A percentile compares a stretch with the other conserved stretches of the same genome.
phyloP scores from a whole-genome alignment of 2,113 vertebrate species.

The Alligator sinensis region DNA sequence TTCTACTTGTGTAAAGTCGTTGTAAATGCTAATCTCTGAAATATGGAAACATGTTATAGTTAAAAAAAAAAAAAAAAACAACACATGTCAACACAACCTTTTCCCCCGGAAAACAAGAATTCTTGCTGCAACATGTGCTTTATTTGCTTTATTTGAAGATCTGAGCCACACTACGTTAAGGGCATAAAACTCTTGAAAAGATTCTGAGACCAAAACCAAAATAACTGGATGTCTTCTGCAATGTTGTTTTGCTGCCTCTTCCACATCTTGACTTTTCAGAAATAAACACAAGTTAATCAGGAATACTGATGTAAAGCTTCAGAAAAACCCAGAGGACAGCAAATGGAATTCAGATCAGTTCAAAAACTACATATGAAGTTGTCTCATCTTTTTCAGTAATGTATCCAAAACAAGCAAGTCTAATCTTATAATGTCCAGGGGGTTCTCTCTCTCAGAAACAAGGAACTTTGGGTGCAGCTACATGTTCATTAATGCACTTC shows the following conservation, averaged over 20 bases:
- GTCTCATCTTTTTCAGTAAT: background rate
- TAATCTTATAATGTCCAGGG: background rate
- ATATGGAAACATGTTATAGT: background rate
- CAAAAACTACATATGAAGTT: background rate
- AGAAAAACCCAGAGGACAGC: background rate
- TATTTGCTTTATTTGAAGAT: background rate
- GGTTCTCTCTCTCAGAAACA: background rate
- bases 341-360: background rate
- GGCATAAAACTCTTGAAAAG: background rate
- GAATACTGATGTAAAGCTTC: background rate
- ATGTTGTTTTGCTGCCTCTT: background rate
- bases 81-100: background rate
- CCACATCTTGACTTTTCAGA: background rate
- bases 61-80: background rate
- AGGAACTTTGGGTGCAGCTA: background rate
- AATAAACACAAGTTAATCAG: background rate
- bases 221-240: background rate
- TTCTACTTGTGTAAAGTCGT: background rate
- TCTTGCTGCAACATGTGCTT: background rate
- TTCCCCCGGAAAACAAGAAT: background rate
- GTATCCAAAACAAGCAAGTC: background rate
- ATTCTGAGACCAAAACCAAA: background rate
- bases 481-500: too few species aligned
- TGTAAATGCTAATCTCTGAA: background rate
- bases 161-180: background rate